Evolutionary conservation across 2,797 vertebrate genomes (phyloP).

Genomic region (Gobio occitaniae): DNA sequence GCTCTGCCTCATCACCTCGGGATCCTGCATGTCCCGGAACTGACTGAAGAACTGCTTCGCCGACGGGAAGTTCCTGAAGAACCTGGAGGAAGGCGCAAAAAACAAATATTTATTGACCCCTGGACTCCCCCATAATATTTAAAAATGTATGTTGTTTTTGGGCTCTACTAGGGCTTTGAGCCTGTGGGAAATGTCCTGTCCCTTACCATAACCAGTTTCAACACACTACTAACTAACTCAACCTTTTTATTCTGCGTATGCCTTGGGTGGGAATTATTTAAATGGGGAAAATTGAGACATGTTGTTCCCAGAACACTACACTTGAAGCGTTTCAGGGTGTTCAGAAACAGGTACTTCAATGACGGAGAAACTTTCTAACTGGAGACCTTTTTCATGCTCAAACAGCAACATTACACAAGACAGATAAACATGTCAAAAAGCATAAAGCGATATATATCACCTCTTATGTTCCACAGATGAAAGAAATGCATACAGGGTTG

Average conservation of each 20-base stretch:
- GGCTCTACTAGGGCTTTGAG: neutral
- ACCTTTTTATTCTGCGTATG: too few relatives aligned
- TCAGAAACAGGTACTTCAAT: too few relatives aligned
- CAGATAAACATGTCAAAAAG: neutral
- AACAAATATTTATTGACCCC: neutral
- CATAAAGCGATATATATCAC: neutral
- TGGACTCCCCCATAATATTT: neutral
- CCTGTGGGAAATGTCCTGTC: too few relatives aligned
- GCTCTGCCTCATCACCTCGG: conserved; percentile 87
- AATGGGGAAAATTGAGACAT: too few relatives aligned
- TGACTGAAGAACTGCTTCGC: conserved; percentile 96
- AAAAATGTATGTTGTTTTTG: neutral
- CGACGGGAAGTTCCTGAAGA: conserved; percentile 91
- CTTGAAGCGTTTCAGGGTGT: too few relatives aligned
- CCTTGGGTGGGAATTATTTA: too few relatives aligned
- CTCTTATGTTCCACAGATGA: neutral
- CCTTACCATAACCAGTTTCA: too few relatives aligned
- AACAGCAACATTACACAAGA: neutral
- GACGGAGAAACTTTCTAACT: too few relatives aligned
- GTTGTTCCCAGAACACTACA: too few relatives aligned
- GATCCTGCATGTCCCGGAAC: conserved; percentile 89
- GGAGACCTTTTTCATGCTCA: too few relatives aligned
- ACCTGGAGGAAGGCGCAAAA: conserved; percentile 72
- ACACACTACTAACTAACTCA: too few relatives aligned
- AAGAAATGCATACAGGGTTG: neutral